phyloP scores from a whole-genome alignment of 1,140 invertebrate genomes.

The Mizuhopecten yessoensis region DNA sequence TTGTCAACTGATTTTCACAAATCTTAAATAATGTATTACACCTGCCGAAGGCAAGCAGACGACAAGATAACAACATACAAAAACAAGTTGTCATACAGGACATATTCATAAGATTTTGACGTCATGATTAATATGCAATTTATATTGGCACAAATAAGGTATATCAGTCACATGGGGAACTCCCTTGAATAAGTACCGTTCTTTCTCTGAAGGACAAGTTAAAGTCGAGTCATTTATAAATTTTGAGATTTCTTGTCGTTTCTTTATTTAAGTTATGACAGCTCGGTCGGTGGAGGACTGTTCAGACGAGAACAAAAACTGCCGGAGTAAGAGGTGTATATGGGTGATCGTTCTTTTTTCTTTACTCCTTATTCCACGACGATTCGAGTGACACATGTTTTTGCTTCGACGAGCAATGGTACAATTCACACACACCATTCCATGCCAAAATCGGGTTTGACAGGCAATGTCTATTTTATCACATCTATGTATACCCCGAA shows the following conservation, averaged over 20 bases:
- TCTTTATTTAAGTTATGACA: conserved; percentile 14
- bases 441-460: conserved; percentile 8
- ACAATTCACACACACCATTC: conserved; percentile 23
- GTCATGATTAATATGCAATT: neutral
- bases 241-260: too few relatives aligned
- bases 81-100: too few relatives aligned
- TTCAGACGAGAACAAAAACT: conserved; percentile 16
- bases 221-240: too few relatives aligned
- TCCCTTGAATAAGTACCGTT: neutral
- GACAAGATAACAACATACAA: too few relatives aligned
- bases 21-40: too few relatives aligned
- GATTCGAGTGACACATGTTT: conserved; percentile 21
- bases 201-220: neutral
- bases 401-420: conserved; percentile 23
- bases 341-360: neutral
- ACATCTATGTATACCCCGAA: neutral
- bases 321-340: neutral
- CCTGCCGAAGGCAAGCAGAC: too few relatives aligned
- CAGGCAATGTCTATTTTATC: conserved; percentile 37
- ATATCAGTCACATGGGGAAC: neutral
- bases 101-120: neutral
- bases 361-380: neutral
- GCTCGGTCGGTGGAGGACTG: neutral
- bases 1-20: too few relatives aligned
- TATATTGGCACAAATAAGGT: neutral